These are phyloP conservation scores for Bubo blakistoni DNA, from an alignment of 2,113 vertebrate genomes.

Conservation along the genomic window DNA sequence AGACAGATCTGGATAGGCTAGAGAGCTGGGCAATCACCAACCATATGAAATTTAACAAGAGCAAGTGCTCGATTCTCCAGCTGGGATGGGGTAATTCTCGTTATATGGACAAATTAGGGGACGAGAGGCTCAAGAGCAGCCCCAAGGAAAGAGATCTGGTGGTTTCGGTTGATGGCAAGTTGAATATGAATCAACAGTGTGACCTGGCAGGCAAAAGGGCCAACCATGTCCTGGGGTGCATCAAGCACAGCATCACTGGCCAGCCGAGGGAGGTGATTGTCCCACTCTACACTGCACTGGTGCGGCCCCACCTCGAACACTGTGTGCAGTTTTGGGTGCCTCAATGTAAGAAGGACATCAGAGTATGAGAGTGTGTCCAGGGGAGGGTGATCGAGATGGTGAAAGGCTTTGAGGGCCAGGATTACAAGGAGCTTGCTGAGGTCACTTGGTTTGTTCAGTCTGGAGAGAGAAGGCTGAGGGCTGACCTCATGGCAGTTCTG, in stretches of 20 bases:
- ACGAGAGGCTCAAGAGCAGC: neutral
- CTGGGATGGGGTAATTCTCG: neutral
- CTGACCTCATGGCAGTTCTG: neutral
- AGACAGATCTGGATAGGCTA: neutral
- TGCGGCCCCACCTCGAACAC: fast-evolving
- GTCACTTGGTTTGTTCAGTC: neutral
- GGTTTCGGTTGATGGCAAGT: neutral
- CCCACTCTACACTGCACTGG: too few species aligned
- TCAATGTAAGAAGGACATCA: neutral
- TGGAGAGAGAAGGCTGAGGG: neutral
- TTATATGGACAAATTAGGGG: neutral
- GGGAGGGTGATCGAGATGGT: neutral
- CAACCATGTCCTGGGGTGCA: neutral
- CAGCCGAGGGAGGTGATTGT: neutral
- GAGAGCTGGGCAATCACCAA: neutral
- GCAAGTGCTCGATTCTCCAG: neutral
- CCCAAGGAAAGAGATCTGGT: neutral
- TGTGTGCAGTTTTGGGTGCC: neutral
- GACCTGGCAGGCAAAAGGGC: neutral
- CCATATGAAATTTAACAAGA: neutral
- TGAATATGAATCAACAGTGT: neutral
- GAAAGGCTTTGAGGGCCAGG: neutral
- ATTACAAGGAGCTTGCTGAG: fast-evolving
- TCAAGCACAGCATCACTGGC: neutral
- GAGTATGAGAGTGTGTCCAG: neutral